Evolutionary conservation across 2,113 vertebrate species (phyloP), one percentile per base, ranked within the genome.

Genomic region (Micronisus gabar): DNA sequence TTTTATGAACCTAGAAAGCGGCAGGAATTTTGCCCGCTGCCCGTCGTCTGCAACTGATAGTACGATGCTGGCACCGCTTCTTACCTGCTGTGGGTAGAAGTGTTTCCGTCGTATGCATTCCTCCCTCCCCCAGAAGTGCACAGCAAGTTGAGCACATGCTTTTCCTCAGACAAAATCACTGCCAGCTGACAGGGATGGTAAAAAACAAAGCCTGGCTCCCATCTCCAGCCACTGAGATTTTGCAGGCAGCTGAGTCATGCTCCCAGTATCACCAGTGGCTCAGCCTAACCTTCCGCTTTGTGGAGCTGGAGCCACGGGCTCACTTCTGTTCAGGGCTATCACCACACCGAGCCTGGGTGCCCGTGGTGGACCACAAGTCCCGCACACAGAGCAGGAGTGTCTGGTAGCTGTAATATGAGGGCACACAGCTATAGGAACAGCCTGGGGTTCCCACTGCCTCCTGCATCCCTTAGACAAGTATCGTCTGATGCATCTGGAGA

Each of bases 291-390:
- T 87, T 50, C 50, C 6, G 0, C 15, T 34, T 53, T 53, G 47
- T 30, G 82, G 67, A 81, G 70, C 15, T 53, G 62, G 38, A 81
- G 48, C 47, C 15, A 7, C 7, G 32, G 71, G 27, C n/a, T 78
- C 15, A 0, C 13, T 91, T 36, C 25, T 61, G 15, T n/a, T 67
- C 11, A 53, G 41, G 45, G 18, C 25, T 26, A 2, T 26, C 4
- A 8, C 6, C 27, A 47, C 25, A 1, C 17, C 3, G n/a, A 82
- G 38, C 27, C 38, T 47, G 17, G 29, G 17, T 78, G 40, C 50
- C 56, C 13, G 1, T 2, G 36, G 20, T 1, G 3, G 45, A 11
- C 10, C 0, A 1, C 7, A 40, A 25, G 66, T 26, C 14, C 11
- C 92, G 63, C 36, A 17, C 9, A 7, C 6, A 17, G 40, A 47